Base-by-base conservation (phyloP, 1,140 invertebrate genomes). In the Thereuonema tuberculata region DNA sequence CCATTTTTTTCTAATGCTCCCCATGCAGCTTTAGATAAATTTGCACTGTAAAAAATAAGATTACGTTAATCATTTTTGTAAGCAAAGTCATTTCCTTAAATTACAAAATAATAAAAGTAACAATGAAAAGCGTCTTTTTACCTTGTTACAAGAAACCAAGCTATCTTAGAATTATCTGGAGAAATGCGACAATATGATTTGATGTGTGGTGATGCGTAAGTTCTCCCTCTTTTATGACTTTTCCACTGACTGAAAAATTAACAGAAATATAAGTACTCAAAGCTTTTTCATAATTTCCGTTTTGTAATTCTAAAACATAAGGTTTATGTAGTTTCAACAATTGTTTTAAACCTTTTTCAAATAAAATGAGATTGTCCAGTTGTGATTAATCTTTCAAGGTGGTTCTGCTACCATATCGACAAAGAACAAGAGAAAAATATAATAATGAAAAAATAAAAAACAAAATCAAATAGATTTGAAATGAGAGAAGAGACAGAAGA, bases 11-110 rank as follows among this genome's bases (percentile, higher is more conserved):
- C 84, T 23, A 81, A 68, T 20, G 74, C 77, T 59, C 93, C 93
- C 93, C 93, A 98, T 0, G 93, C 93, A 20, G 92, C 89, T 77
- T 95, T 96, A 15, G 92, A 96, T 5, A 97, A 72, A 76, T 98
- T 98, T 0, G 88, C 89, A 66, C 90, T 95, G 61, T 58, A 70
- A 67, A 46, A 60, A 53, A 24, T 9, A 14, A 20, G 23, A 52
- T 52, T 15, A 52, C 15, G 21, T 43, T 43, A 43, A 43, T 43
- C 37, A 43, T n/a, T n/a, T n/a, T n/a, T n/a, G n/a, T n/a, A n/a
- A n/a, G n/a, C n/a, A n/a, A n/a, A n/a, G n/a, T n/a, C n/a, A n/a
- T n/a, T n/a, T n/a, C n/a, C n/a, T n/a, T n/a, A n/a, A n/a, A n/a
- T n/a, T n/a, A n/a, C n/a, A n/a, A n/a, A n/a, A n/a, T n/a, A n/a